Evolutionary conservation across 2,888 invertebrate genomes (phyloP).

Genomic region (Chrysina gloriosa): DNA sequence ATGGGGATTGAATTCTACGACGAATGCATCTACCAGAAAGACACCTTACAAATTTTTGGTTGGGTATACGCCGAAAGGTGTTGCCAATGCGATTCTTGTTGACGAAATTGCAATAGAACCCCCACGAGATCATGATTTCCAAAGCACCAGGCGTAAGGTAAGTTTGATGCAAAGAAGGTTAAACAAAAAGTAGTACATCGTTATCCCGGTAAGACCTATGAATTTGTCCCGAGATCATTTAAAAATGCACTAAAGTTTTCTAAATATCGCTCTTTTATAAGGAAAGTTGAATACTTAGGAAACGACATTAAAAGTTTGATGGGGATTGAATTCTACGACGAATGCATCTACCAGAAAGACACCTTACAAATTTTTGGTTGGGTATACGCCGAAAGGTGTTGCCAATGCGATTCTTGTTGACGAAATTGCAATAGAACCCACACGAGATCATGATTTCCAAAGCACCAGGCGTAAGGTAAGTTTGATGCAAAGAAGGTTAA

Average conservation of each 20-base stretch:
- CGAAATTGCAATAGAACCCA: background rate
- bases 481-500: background rate
- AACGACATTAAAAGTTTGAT: slow-evolving; percentile 43
- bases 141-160: background rate
- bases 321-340: slow-evolving; percentile 28
- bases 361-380: slow-evolving; percentile 44
- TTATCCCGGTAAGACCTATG: background rate
- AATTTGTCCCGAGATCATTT: no score
- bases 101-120: slow-evolving; percentile 1
- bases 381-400: slow-evolving; percentile 47
- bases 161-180: background rate
- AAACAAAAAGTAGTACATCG: background rate
- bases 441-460: background rate
- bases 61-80: slow-evolving; percentile 28
- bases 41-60: slow-evolving; percentile 20
- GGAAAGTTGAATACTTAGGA: slow-evolving; percentile 47
- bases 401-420: slow-evolving; percentile 45
- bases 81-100: slow-evolving; percentile 45
- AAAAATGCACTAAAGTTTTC: no score
- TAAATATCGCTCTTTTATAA: slow-evolving; percentile 49
- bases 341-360: slow-evolving; percentile 22
- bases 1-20: slow-evolving; percentile 38
- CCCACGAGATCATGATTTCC: background rate
- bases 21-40: slow-evolving; percentile 40
- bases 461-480: background rate